Base-by-base conservation (phyloP, 1,140 invertebrate genomes). In the Littorina saxatilis region DNA sequence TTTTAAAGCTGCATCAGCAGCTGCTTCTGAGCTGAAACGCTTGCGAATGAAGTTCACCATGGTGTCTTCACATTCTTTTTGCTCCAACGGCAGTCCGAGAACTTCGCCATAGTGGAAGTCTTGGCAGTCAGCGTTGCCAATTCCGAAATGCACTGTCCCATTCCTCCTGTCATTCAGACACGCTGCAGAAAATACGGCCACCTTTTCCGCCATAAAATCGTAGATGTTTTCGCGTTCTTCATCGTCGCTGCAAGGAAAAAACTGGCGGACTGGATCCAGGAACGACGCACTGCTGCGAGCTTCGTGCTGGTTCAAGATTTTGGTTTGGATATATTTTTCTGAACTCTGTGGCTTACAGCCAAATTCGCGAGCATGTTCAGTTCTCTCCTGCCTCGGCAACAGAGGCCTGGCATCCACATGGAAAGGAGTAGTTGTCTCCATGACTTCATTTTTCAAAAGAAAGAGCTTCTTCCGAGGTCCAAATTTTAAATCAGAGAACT, bases 71-170 rank as follows among this genome's bases (percentile, higher is more conserved):
- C 81, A 78, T n/a, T 76, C 73, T 27, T 81, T 37, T 52, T 81
- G 63, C 7, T 82, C 70, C 5, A 86, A 15, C 15, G 52, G 0
- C 1, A 86, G 74, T n/a, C 87, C 87, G 9, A 80, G 40, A 17
- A 88, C 75, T 68, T 85, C 74, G n/a, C 87, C 87, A 66, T 83
- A 73, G 27, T 75, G 23, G 50, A 58, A 79, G 15, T 77, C 13
- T 66, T 58, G 79, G 52, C 13, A 80, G n/a, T 68, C 52, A 40
- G 75, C 40, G 39, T 55, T 73, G 27, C 68, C 70, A 17, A 88
- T 82, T 43, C 87, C 87, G 80, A 88, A 84, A 61, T 88, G 83
- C 2, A 87, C 84, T 17, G 86, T 88, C 4, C 87, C 87, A 81
- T 88, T 86, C 37, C 75, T 83, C 50, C 87, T 82, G 23, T 83